phyloP scores from a whole-genome alignment of 2,113 vertebrate genomes.

The Astatoreochromis straeleni region DNA sequence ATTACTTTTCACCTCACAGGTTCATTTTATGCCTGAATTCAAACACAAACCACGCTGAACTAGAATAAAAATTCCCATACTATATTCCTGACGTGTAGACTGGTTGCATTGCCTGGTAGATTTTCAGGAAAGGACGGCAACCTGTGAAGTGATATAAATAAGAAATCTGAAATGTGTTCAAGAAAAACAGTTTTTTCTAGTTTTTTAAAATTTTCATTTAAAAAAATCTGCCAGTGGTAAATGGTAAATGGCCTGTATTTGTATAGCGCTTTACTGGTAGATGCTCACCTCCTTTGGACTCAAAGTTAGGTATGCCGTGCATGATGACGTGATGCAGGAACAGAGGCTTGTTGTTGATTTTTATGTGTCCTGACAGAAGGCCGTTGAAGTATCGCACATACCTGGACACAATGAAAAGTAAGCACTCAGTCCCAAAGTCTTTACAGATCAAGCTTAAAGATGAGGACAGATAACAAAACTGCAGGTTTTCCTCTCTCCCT shows the following conservation, averaged over 20 bases:
- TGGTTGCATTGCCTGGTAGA: conserved; percentile 98
- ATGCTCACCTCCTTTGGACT: conserved; percentile 88
- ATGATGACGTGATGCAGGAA: conserved; percentile 98
- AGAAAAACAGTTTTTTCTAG: neutral
- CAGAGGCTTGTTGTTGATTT: conserved; percentile 98
- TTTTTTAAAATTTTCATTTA: neutral
- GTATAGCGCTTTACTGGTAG: neutral
- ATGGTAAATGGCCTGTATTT: neutral
- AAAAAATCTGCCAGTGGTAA: neutral
- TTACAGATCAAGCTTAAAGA: neutral
- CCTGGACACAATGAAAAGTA: conserved; percentile 54
- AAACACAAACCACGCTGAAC: neutral
- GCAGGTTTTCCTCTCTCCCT: neutral
- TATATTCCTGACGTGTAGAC: conserved; percentile 98
- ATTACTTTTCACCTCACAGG: neutral
- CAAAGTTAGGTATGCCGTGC: conserved; percentile 97
- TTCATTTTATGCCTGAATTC: neutral
- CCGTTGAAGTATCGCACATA: conserved; percentile 97
- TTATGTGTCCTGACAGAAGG: conserved; percentile 91
- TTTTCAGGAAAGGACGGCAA: conserved; percentile 96
- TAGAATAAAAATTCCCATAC: conserved; percentile 67
- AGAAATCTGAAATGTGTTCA: neutral
- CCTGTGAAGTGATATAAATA: conserved; percentile 65
- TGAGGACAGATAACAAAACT: neutral
- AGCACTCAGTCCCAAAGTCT: neutral